Conservation (phyloP, 2,888 invertebrate genomes). For the Yponomeuta plumbellus region DNA sequence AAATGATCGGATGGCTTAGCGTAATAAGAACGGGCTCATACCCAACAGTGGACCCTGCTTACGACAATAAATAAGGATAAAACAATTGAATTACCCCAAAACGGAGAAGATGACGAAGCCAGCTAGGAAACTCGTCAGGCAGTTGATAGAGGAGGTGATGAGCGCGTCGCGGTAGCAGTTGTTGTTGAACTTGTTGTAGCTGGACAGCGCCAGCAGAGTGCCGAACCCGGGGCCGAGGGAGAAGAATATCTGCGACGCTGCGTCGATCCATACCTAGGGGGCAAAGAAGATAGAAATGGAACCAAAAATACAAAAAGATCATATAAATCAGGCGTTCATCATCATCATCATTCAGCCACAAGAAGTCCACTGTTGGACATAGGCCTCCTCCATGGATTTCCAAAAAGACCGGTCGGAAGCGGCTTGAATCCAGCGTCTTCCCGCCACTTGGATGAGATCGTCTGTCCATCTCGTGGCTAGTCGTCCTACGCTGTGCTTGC, state of each 20-base stretch:
- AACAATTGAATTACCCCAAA: slow-evolving; percentile 77
- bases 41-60: background rate
- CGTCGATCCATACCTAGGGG: slow-evolving; percentile 93
- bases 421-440: too few relatives aligned
- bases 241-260: slow-evolving; percentile 96
- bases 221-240: slow-evolving; percentile 96
- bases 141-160: slow-evolving; percentile 92
- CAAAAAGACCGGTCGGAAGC: too few relatives aligned
- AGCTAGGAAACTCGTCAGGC: slow-evolving; percentile 93
- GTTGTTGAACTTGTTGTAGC: slow-evolving; percentile 96
- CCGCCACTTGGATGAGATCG: too few relatives aligned
- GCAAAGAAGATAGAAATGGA: background rate
- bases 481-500: too few relatives aligned
- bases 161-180: slow-evolving; percentile 93
- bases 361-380: too few relatives aligned
- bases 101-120: slow-evolving; percentile 97
- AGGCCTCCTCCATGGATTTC: too few relatives aligned
- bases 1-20: background rate
- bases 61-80: background rate
- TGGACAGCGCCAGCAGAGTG: slow-evolving; percentile 90
- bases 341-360: too few relatives aligned
- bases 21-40: background rate
- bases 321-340: too few relatives aligned
- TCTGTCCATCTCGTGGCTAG: too few relatives aligned
- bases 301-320: too few relatives aligned